Conservation (phyloP, 1,140 invertebrate genomes). For the Lepidostoma basale region DNA sequence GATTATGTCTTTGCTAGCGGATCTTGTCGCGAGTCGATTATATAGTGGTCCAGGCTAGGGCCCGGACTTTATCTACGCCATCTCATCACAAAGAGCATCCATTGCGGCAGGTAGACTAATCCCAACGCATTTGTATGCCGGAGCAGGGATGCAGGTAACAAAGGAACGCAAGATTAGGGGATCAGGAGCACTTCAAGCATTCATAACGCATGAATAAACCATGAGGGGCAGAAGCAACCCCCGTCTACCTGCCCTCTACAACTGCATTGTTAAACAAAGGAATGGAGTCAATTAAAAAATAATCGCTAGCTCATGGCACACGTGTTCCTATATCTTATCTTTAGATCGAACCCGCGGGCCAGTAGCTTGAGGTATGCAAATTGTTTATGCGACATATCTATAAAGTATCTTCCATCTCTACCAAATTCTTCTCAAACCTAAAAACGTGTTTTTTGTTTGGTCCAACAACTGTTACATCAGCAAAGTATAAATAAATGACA, state of each 20-base stretch:
- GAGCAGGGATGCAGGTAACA: not conserved
- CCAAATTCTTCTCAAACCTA: no score
- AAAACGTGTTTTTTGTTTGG: no score
- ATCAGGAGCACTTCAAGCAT: not conserved
- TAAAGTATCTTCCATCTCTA: no score
- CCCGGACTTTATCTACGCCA: not conserved
- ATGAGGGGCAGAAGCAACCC: not conserved
- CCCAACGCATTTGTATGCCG: not conserved
- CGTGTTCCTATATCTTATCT: no score
- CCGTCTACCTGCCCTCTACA: not conserved
- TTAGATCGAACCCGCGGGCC: no score
- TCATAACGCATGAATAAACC: not conserved
- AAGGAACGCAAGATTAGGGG: not conserved
- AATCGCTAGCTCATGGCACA: no score
- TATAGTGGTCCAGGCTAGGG: not conserved
- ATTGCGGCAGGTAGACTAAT: not conserved
- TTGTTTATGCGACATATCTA: no score
- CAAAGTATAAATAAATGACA: no score
- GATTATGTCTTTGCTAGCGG: not conserved
- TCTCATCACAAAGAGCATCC: slow-evolving; percentile 4
- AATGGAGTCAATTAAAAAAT: no score
- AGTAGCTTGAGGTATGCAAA: no score
- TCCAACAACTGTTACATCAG: no score
- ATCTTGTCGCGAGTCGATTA: not conserved
- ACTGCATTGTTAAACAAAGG: no score